Base-by-base conservation (phyloP, 2,888 invertebrate genomes). In the Tanytarsus gracilentus region DNA sequence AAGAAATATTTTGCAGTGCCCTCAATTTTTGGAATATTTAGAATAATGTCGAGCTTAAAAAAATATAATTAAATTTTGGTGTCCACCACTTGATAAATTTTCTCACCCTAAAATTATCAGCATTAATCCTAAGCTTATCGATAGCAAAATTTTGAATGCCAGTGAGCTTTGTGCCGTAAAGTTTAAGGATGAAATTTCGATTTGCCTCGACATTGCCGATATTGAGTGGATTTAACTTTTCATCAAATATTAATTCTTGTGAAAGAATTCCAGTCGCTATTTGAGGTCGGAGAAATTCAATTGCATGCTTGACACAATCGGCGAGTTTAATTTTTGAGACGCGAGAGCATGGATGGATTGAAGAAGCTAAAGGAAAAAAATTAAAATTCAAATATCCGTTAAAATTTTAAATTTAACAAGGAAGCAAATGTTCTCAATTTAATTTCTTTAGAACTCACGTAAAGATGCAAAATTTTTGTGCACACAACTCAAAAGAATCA, bases 71-170 rank as follows among this genome's bases (percentile, higher is more conserved):
- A 44, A 11, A 4, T 9, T 2, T 44, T 7, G 23, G 11, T 4
- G 2, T 18, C 16, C 23, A 23, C 18, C 16, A 5, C 16, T 3
- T n/a, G 21, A 30, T 6, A 39, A 36, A n/a, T 18, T 48, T 2
- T 48, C 16, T 18, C 4, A 51, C 58, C 58, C 30, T 58, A 21
- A 58, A 26, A 5, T 44, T 48, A 0, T 58, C 58, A 1, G 21
- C 2, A 29, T 58, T 58, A 3, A 58, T 29, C 6, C 58, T 27
- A 1, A 48, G 18, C 14, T 58, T 58, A 8, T 58, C 58, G 14
- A 58, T 48, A n/a, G 44, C 48, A 11, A 48, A 48, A n/a, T 58
- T 48, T 2, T 27, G 11, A 9, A 29, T 21, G 1, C 58, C 58
- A 4, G 16, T 1, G 1, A 26, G 27, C n/a, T 21, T 27, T 11